These are phyloP conservation scores for Parambassis ranga DNA, from an alignment of 2,797 vertebrate genomes.

Conservation along the genomic window DNA sequence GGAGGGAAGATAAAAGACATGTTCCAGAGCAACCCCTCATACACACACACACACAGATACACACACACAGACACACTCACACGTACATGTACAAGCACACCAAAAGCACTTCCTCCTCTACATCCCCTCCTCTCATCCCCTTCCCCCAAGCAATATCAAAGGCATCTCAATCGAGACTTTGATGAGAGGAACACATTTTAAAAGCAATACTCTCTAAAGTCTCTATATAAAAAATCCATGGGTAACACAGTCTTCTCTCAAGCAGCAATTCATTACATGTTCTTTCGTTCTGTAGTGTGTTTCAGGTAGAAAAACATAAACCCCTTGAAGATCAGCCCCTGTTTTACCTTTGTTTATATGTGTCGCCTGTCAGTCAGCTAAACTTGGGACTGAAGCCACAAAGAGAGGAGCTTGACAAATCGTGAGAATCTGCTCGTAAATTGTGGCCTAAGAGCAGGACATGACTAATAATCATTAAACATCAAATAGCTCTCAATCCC, in stretches of 20 bases:
- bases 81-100: constrained; percentile 44
- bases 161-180: constrained; percentile 74
- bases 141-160: constrained; percentile 71
- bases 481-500: constrained; percentile 66
- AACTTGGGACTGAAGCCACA: constrained; percentile 4
- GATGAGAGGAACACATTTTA: constrained; percentile 71
- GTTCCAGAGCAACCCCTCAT: constrained; percentile 61
- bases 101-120: constrained; percentile 62
- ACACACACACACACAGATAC: constrained; percentile 26
- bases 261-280: constrained; percentile 47
- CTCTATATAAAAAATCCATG: constrained; percentile 28
- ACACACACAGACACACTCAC: constrained; percentile 6
- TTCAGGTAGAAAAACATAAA: too few relatives aligned
- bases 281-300: constrained; percentile 14
- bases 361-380: not conserved
- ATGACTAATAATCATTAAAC: constrained; percentile 61
- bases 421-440: constrained; percentile 56
- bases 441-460: constrained; percentile 45
- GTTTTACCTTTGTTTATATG: constrained; percentile 1
- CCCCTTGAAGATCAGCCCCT: not conserved
- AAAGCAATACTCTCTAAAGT: constrained; percentile 66
- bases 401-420: constrained; percentile 27
- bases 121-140: constrained; percentile 52
- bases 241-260: constrained; percentile 23
- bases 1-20: constrained; percentile 80